Evolutionary conservation across 1,140 invertebrate genomes (phyloP).

Genomic region (Phenacoccus solenopsis): DNA sequence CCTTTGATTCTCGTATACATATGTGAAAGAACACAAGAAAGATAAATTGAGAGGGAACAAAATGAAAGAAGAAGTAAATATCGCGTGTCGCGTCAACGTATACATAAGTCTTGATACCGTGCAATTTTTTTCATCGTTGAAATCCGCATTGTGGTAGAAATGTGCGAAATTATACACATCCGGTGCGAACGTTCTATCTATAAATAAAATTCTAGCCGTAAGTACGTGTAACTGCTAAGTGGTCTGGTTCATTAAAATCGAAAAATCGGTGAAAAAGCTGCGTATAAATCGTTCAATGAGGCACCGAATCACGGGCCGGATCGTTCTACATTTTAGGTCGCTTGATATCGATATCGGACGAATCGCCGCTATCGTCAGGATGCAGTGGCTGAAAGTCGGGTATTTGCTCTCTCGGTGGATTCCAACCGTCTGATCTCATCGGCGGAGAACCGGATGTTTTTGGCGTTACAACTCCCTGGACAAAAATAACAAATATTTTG

Average conservation of each 20-base stretch:
- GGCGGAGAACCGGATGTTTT: slow-evolving; percentile 31
- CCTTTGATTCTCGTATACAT: not conserved
- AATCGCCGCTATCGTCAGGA: slow-evolving; percentile 31
- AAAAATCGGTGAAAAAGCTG: too few species aligned
- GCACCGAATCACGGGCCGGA: not conserved
- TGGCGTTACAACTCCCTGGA: slow-evolving; percentile 26
- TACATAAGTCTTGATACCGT: not conserved
- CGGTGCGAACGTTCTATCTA: too few species aligned
- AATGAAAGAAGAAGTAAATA: not conserved
- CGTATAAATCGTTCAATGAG: not conserved
- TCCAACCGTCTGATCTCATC: slow-evolving; percentile 28
- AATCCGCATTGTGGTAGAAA: too few species aligned
- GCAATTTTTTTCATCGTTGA: not conserved
- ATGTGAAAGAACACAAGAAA: slow-evolving; percentile 1
- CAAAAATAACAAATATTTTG: slow-evolving; percentile 21
- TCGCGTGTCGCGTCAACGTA: not conserved
- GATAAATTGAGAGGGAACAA: not conserved
- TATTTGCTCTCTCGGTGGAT: slow-evolving; percentile 33
- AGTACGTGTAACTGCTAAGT: too few species aligned
- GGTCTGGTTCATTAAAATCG: too few species aligned
- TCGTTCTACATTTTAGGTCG: slow-evolving; percentile 29
- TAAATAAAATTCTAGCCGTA: too few species aligned
- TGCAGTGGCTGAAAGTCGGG: slow-evolving; percentile 34
- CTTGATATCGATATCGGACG: slow-evolving; percentile 31
- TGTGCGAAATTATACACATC: too few species aligned